Base-by-base conservation (phyloP, 35 echinoderm and acorn worm species). In the Holothuria glaberrima region DNA sequence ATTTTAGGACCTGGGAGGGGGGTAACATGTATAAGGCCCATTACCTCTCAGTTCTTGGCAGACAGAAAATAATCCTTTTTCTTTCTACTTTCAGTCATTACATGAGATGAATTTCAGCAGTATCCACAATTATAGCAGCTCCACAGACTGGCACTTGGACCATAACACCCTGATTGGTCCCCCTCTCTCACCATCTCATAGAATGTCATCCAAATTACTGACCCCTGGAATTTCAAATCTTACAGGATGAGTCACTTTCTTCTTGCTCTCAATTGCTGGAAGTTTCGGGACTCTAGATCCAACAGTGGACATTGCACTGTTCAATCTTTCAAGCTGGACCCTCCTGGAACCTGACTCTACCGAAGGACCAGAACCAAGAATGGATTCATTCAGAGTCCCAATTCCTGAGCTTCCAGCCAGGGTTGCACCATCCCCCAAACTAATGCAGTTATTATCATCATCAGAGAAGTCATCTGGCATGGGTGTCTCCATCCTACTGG, bases 401-500 rank as follows among this genome's bases (percentile, higher is more conserved):
- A 78, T 57, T 33, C 84, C 89, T 1, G 64, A 83, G 38, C 27
- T 50, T 7, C 68, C 90, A 22, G 59, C 81, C n/a, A 90, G 30
- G n/a, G 78, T 86, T 41, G 27, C 81, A 29, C 74, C 56, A 18
- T 85, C 48, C 2, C 36, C 27, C 3, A 86, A 48, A 46, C 41
- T 68, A 61, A 90, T 86, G 77, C 75, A 90, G 71, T 87, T 71
- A 18, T 94, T 89, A 1, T 91, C 89, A 16, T 79, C 89, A 12
- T 91, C 89, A 6, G 70, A 35, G 18, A 91, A 91, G n/a, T 69
- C 68, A 46, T 94, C 93, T 32, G 75, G 77, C 71, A 94, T 84
- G 14, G 93, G 93, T 19, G 93, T 94, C 56, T 94, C 93, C 27
- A 87, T 85, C 30, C 93, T 48, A 74, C 93, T 87, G 2, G 93